These are phyloP conservation scores for Zoanthus solanderi DNA, from an alignment of 92 coral and sea anemone genomes.

Conservation along the genomic window DNA sequence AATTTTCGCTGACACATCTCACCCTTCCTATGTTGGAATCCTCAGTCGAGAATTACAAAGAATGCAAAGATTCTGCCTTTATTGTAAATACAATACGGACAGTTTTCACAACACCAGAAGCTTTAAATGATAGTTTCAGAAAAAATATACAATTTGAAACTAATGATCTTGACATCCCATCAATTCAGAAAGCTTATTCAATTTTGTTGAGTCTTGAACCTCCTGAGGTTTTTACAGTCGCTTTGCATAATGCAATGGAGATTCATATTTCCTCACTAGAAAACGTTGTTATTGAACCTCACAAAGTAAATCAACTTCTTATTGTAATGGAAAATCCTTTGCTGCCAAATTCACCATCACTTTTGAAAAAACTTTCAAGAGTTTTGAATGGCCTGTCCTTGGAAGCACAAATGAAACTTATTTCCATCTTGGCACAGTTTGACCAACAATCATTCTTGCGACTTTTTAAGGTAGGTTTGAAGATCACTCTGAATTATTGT, in stretches of 20 bases:
- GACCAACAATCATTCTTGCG: conserved; percentile 64
- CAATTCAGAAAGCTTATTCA: conserved; percentile 81
- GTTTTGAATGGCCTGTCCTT: conserved; percentile 69
- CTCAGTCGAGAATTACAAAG: conserved; percentile 80
- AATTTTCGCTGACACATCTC: conserved; percentile 92
- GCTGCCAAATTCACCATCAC: conserved; percentile 71
- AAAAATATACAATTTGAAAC: conserved; percentile 29
- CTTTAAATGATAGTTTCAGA: conserved; percentile 94
- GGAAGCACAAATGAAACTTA: conserved; percentile 71
- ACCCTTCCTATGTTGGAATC: conserved; percentile 88
- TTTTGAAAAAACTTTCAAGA: conserved; percentile 79
- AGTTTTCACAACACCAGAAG: conserved; percentile 91
- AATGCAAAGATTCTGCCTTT: conserved; percentile 85
- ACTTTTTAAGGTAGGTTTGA: conserved; percentile 72
- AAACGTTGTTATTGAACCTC: conserved; percentile 66
- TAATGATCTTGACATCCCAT: conserved; percentile 71
- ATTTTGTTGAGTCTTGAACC: conserved; percentile 84
- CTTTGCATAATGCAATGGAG: conserved; percentile 87
- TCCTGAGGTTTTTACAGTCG: conserved; percentile 67
- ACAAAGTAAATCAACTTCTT: conserved; percentile 81
- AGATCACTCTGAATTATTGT: too few relatives aligned
- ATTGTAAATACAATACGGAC: conserved; percentile 94
- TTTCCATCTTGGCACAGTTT: conserved; percentile 57
- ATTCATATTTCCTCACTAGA: conserved; percentile 86
- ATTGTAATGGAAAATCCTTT: conserved; percentile 91